A percentile compares a stretch with the other conserved stretches of the same genome.
Evolutionary conservation across 2,113 vertebrate genomes (phyloP).

Genomic region (Coregonus clupeaformis): DNA sequence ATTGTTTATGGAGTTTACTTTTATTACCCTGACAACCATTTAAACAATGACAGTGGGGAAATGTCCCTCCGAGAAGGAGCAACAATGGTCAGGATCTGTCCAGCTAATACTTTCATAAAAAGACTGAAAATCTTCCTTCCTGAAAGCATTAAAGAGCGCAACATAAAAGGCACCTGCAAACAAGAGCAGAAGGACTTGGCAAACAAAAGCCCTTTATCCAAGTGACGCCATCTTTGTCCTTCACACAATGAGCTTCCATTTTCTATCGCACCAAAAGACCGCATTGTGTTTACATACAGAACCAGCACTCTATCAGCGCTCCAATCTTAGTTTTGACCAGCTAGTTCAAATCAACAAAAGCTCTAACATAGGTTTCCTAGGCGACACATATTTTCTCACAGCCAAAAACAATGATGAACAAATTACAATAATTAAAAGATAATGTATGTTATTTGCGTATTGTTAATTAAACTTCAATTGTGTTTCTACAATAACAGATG

Average conservation of each 20-base stretch:
- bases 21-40: slow-evolving; percentile 97
- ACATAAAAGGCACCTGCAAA: slow-evolving; percentile 92
- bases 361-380: slow-evolving; percentile 4
- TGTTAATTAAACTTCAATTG: neutral
- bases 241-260: slow-evolving; percentile 46
- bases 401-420: neutral
- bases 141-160: slow-evolving; percentile 85
- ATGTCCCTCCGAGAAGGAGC: slow-evolving; percentile 84
- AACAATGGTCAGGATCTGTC: slow-evolving; percentile 86
- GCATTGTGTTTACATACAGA: slow-evolving; percentile 35
- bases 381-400: neutral
- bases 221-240: slow-evolving; percentile 68
- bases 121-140: slow-evolving; percentile 88
- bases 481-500: neutral
- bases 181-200: slow-evolving; percentile 72
- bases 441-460: neutral
- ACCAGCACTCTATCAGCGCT: slow-evolving; percentile 34
- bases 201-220: slow-evolving; percentile 84
- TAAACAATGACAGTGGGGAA: slow-evolving; percentile 96
- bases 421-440: neutral
- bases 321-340: slow-evolving; percentile 23
- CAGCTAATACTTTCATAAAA: slow-evolving; percentile 86
- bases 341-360: slow-evolving; percentile 39
- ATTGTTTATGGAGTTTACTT: slow-evolving; percentile 92
- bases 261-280: slow-evolving; percentile 44